Conservation (phyloP, 2,888 invertebrate species). For the Digitonthophagus gazella region DNA sequence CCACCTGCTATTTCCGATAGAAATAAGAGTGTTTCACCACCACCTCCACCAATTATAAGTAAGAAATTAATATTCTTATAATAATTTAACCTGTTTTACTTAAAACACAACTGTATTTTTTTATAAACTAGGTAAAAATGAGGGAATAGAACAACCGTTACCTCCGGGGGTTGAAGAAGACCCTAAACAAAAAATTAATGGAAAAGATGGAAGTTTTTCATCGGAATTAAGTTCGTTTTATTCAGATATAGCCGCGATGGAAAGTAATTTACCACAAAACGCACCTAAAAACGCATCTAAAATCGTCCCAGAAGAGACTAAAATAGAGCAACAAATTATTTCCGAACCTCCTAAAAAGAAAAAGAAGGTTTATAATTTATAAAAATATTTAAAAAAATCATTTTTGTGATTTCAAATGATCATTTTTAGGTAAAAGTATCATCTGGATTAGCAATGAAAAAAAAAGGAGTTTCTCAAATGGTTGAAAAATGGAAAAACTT, state of each 20-base stretch:
- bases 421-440: slow-evolving; percentile 55
- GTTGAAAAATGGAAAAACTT: slow-evolving; percentile 73
- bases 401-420: not conserved
- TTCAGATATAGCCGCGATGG: slow-evolving; percentile 59
- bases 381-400: no score
- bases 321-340: slow-evolving; percentile 32
- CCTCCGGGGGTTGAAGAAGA: slow-evolving; percentile 58
- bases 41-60: slow-evolving; percentile 44
- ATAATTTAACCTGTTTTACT: slow-evolving; percentile 6
- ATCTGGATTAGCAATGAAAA: slow-evolving; percentile 63
- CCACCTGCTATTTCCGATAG: slow-evolving; percentile 38
- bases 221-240: slow-evolving; percentile 61
- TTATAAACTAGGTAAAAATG: slow-evolving; percentile 22
- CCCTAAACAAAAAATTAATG: slow-evolving; percentile 1
- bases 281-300: not conserved
- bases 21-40: slow-evolving; percentile 38
- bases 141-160: slow-evolving; percentile 50
- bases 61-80: slow-evolving; percentile 9
- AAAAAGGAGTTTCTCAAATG: slow-evolving; percentile 66
- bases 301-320: slow-evolving; percentile 13
- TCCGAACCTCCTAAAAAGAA: slow-evolving; percentile 50
- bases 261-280: slow-evolving; percentile 40
- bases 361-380: slow-evolving; percentile 45
- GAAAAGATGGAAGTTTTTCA: slow-evolving; percentile 47
- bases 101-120: not conserved